These are phyloP conservation scores for Drosophila differens DNA, from an alignment of 2,888 invertebrate genomes.

Conservation along the genomic window DNA sequence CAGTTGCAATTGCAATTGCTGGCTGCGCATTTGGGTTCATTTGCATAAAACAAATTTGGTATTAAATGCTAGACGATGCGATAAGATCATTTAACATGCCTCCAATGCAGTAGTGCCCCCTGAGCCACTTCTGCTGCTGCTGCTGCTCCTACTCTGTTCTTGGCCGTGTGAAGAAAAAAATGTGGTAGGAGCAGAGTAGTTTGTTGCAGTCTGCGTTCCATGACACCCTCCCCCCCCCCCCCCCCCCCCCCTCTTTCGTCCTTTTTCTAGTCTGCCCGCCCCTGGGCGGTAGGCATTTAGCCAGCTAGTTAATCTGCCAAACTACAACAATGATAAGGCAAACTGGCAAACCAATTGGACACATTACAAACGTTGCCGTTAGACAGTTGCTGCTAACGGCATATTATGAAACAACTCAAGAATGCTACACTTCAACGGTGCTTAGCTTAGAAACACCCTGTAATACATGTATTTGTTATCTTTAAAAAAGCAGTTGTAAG, in stretches of 20 bases:
- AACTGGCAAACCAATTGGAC: constrained; percentile 58
- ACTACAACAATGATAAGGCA: constrained; percentile 56
- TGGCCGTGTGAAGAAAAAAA: constrained; percentile 63
- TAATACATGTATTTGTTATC: neutral
- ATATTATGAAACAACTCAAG: constrained; percentile 42
- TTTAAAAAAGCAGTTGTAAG: neutral
- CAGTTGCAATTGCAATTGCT: constrained; percentile 38
- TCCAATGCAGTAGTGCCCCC: constrained; percentile 42
- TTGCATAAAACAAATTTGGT: constrained; percentile 84
- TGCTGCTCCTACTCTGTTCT: neutral
- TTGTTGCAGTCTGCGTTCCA: neutral
- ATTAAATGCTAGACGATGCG: constrained; percentile 81
- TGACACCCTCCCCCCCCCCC: neutral
- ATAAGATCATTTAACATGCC: constrained; percentile 78
- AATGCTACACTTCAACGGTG: neutral
- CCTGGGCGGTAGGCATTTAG: constrained; percentile 23
- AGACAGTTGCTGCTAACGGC: constrained; percentile 61
- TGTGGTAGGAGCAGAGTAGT: constrained; percentile 44
- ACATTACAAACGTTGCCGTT: constrained; percentile 76
- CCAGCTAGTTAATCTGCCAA: constrained; percentile 40
- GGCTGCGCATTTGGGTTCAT: constrained; percentile 65
- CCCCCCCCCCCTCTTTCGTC: neutral
- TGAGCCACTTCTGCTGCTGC: neutral
- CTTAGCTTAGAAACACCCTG: neutral
- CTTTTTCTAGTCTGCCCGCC: constrained; percentile 11